Evolutionary conservation across 2,797 vertebrate genomes (phyloP), one percentile per base, ranked within the genome.

Genomic region (Delichon dasypus): DNA sequence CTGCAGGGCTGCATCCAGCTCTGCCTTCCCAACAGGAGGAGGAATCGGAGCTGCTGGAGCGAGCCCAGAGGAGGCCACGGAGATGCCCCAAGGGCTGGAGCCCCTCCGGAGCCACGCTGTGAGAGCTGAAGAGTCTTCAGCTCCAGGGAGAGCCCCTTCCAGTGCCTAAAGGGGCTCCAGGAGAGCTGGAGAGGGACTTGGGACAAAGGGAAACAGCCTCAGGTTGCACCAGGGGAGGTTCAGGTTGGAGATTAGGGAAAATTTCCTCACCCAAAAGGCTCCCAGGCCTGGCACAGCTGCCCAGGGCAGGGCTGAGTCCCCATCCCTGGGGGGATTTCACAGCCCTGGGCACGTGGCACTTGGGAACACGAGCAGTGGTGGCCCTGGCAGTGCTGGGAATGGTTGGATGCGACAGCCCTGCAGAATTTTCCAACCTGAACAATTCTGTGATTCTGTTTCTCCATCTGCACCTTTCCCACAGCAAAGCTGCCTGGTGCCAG

Each of bases 131-230:
- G 30, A 10, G 22, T 36, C 4, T 26, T 3, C 75, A 78, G 51
- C 76, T 65, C 27, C 61, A 78, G 51, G 13, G 61, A 45, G 5
- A 71, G 47, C 17, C 47, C 13, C 21, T 61, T 30, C 5, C 62
- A 53, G 72, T 0, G 19, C n/a, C 5, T 25, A 2, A 34, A 61
- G 16, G 18, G 64, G 19, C 23, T 1, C 0, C 72, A 25, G 1
- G 7, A 61, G 64, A 76, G 38, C 54, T 38, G n/a, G 47, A 38
- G 62, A 53, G 19, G 29, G 54, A 23, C 27, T 11, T 1, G 27
- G 62, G 38, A 68, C 21, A 16, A 13, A 9, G 61, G n/a, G 12
- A 42, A 50, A 85, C 4, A 5, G 62, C 18, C 62, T 32, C 47
- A 34, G 18, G 25, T 4, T 53, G 25, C 5, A 53, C 17, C 40